Base-by-base conservation (phyloP, 2,888 invertebrate species). In the Cheilosia urbana region DNA sequence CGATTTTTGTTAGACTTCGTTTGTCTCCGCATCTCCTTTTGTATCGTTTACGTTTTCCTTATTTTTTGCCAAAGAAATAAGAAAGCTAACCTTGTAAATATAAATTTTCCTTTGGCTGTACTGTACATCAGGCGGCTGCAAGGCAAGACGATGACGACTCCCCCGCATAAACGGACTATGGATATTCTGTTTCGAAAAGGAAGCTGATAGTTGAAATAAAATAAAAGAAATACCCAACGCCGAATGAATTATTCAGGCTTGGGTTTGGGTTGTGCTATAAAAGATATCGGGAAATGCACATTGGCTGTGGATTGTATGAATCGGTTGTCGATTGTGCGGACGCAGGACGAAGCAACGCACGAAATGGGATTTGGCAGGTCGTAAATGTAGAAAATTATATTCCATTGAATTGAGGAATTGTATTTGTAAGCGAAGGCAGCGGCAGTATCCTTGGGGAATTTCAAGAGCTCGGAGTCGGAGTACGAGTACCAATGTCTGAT, bases 201-300 rank as follows among this genome's bases (percentile, higher is more conserved):
- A 49, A 49, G 21, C 9, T 5, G 11, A 9, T 30, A 15, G 21
- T 9, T 5, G 11, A 9, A 40, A 15, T 11, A 27, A 5, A 19
- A 45, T 21, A n/a, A 57, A 40, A 58, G 19, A 47, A 17, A 37
- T 17, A 53, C 51, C 66, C 60, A 62, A 79, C 66, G 19, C 42
- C 15, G 62, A 73, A 83, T 83, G 68, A 83, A 83, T 83, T 83
- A 83, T 83, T 83, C 83, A 78, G 57, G 63, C 68, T 63, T 24
- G 49, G 58, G 57, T 62, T 63, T 24, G 49, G 58, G 57, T 62
- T 63, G 45, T n/a, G 73, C 72, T 83, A 83, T 78, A 83, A 73
- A 83, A 78, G 83, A 69, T 73, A 77, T 60, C 34, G 42, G 42
- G 21, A 73, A 83, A 83, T 82, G 68, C 83, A 83, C 73, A 78